Conservation (phyloP, 2,888 invertebrate species). For the Perizoma affinitatum region DNA sequence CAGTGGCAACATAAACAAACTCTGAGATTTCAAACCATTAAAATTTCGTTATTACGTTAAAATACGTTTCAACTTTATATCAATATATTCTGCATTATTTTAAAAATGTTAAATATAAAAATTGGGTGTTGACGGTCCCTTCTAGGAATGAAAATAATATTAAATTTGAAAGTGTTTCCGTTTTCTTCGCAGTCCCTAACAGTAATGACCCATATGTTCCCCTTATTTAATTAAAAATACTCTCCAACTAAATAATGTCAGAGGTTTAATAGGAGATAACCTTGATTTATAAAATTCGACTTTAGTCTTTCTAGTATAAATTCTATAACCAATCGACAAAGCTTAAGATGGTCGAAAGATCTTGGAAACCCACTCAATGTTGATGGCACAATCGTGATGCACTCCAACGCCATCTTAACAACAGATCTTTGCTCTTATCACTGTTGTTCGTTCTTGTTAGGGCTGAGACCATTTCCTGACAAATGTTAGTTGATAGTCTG, state of each 20-base stretch:
- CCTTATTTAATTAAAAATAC: too few species aligned
- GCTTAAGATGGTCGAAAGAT: conserved; percentile 27
- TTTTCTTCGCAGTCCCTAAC: too few species aligned
- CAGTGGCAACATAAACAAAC: conserved; percentile 12
- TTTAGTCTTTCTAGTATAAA: conserved; percentile 1
- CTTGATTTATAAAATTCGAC: conserved; percentile 5
- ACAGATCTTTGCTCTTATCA: conserved; percentile 45
- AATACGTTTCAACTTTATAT: too few species aligned
- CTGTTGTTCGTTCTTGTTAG: conserved; percentile 38
- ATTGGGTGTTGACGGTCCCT: too few species aligned
- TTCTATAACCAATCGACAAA: conserved; percentile 11
- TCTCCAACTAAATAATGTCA: too few species aligned
- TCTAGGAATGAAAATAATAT: too few species aligned
- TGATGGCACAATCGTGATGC: conserved; percentile 50
- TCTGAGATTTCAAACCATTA: not conserved
- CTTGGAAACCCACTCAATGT: conserved; percentile 38
- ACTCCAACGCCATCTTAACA: conserved; percentile 53
- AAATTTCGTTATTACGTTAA: too few species aligned
- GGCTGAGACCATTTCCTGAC: conserved; percentile 31
- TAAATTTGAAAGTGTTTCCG: too few species aligned
- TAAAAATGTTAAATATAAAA: too few species aligned
- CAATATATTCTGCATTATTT: too few species aligned
- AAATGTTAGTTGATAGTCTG: conserved; percentile 26
- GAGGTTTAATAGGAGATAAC: too few species aligned
- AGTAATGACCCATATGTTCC: too few species aligned